Conservation (phyloP, 2,797 vertebrate species). For the Cyclopterus lumpus region DNA sequence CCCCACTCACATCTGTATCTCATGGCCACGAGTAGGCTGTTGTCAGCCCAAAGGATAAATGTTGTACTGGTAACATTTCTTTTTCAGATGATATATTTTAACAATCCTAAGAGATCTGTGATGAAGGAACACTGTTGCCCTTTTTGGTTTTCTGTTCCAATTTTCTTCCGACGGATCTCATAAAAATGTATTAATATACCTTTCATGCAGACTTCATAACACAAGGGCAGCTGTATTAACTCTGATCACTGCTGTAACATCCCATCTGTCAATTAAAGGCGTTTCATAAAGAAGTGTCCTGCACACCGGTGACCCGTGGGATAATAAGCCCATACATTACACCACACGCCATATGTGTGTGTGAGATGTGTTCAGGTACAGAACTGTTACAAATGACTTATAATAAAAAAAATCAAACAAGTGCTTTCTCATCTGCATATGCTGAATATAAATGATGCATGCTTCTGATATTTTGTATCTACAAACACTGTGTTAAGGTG, state of each 20-base stretch:
- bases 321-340: neutral
- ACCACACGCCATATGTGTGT: neutral
- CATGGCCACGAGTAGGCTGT: slow-evolving; percentile 45
- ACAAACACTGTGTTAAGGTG: too few species aligned
- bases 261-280: neutral
- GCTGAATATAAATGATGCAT: too few species aligned
- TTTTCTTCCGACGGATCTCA: neutral
- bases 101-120: neutral
- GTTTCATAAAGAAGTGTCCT: neutral
- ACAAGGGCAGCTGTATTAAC: neutral
- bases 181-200: neutral
- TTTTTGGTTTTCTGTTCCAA: neutral
- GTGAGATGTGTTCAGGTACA: neutral
- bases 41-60: neutral
- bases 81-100: neutral
- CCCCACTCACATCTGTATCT: slow-evolving; percentile 34
- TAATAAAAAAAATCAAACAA: too few species aligned
- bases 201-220: neutral
- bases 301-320: neutral
- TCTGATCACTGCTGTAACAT: neutral
- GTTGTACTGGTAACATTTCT: slow-evolving; percentile 22
- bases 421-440: too few species aligned
- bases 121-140: neutral
- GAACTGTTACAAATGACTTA: too few species aligned
- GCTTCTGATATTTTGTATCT: too few species aligned